These are phyloP conservation scores for Trachymyrmex cornetzi DNA, from an alignment of 1,140 invertebrate species.

Conservation along the genomic window DNA sequence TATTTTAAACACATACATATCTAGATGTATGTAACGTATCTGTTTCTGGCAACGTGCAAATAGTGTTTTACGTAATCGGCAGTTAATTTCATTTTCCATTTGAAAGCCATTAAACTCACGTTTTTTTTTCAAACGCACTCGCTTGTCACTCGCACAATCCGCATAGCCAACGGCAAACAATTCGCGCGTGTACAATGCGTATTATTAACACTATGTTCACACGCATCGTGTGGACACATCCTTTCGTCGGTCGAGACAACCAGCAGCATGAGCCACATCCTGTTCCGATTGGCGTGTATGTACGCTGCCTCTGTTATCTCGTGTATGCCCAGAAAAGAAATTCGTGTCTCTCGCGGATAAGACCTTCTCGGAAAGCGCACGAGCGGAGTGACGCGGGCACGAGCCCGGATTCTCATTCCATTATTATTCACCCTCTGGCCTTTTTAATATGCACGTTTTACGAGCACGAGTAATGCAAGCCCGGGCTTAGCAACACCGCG, in stretches of 20 bases:
- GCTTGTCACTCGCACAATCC: background rate
- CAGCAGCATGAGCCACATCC: conserved; percentile 47
- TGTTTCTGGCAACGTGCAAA: background rate
- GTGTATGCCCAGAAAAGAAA: conserved; percentile 35
- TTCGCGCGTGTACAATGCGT: conserved; percentile 26
- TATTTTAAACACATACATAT: background rate
- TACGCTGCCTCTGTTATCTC: background rate
- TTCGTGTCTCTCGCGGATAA: conserved; percentile 51
- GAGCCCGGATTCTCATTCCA: background rate
- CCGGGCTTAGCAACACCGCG: background rate
- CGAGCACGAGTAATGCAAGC: background rate
- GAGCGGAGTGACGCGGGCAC: background rate
- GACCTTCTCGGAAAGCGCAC: conserved; percentile 42
- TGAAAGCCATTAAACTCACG: conserved; percentile 5
- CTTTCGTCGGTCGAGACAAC: conserved; percentile 41
- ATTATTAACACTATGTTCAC: conserved; percentile 48
- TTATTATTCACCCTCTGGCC: conserved; percentile 33
- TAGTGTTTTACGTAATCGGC: conserved; percentile 8
- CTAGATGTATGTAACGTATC: no score
- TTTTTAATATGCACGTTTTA: conserved; percentile 50
- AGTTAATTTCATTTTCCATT: conserved; percentile 14
- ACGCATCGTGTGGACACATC: conserved; percentile 39
- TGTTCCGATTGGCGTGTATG: conserved; percentile 34
- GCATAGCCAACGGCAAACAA: background rate
- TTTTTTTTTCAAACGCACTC: background rate